These are phyloP conservation scores for Formica exsecta DNA, from an alignment of 1,140 invertebrate species.

Conservation along the genomic window DNA sequence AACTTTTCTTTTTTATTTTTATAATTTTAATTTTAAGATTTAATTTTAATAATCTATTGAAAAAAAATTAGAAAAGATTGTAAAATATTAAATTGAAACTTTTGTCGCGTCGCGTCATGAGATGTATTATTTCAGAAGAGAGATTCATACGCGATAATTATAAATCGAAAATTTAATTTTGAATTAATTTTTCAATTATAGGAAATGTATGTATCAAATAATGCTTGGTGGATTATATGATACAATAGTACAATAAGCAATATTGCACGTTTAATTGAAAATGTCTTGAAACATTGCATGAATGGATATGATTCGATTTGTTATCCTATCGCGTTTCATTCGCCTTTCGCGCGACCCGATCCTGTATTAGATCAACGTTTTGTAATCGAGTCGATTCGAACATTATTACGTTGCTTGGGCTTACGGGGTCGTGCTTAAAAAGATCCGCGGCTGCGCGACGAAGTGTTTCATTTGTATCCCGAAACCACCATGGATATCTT, in stretches of 20 bases:
- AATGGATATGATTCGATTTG: constrained; percentile 26
- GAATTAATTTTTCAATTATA: too few species aligned
- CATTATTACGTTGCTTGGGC: constrained; percentile 56
- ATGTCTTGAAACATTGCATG: constrained; percentile 12
- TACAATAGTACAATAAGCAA: constrained; percentile 3
- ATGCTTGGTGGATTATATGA: not conserved
- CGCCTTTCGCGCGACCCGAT: constrained; percentile 57
- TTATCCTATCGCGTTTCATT: constrained; percentile 47
- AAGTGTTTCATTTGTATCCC: constrained; percentile 53
- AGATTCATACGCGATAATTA: too few species aligned
- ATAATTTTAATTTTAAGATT: too few species aligned
- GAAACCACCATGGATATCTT: constrained; percentile 48
- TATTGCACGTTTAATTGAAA: constrained; percentile 16
- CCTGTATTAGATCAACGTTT: constrained; percentile 49
- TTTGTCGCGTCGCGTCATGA: too few species aligned
- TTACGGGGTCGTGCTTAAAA: constrained; percentile 48
- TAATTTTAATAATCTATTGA: too few species aligned
- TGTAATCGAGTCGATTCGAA: constrained; percentile 60
- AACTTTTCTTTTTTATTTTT: not conserved
- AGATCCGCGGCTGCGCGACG: constrained; percentile 51
- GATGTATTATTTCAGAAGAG: too few species aligned
- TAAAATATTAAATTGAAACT: too few species aligned
- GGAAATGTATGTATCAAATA: too few species aligned
- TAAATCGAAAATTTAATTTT: too few species aligned
- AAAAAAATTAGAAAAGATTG: not conserved